These are phyloP conservation scores for Pipistrellus nathusii DNA, from an alignment of 2,797 vertebrate species.

Conservation along the genomic window DNA sequence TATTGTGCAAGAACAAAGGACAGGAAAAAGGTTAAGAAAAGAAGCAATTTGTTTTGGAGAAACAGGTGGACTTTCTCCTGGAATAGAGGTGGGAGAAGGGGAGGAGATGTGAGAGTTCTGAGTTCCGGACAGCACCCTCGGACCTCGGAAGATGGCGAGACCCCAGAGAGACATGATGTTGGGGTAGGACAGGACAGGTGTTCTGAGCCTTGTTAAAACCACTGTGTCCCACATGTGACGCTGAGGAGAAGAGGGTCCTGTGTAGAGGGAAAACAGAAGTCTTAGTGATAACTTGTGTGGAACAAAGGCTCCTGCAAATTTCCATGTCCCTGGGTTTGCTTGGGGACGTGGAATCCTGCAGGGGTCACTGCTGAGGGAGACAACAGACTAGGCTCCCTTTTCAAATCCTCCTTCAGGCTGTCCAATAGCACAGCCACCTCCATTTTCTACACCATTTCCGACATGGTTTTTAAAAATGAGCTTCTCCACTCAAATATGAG, in stretches of 20 bases:
- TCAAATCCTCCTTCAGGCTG: not conserved
- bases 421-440: not conserved
- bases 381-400: not conserved
- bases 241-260: not conserved
- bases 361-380: not conserved
- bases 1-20: not conserved
- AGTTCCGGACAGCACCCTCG: not conserved
- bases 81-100: not conserved
- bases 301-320: not conserved
- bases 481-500: not conserved
- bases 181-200: no score
- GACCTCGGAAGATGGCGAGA: not conserved
- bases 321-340: not conserved
- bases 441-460: not conserved
- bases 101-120: not conserved
- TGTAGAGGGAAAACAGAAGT: not conserved
- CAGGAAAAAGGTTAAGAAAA: not conserved
- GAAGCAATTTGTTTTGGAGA: constrained; percentile 52
- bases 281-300: not conserved
- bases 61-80: not conserved
- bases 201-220: not conserved
- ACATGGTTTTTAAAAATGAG: not conserved
- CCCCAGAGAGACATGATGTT: not conserved
- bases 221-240: not conserved
- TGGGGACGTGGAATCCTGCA: no score